These are phyloP conservation scores for Cygnus olor DNA, from an alignment of 2,797 vertebrate species.

Conservation along the genomic window DNA sequence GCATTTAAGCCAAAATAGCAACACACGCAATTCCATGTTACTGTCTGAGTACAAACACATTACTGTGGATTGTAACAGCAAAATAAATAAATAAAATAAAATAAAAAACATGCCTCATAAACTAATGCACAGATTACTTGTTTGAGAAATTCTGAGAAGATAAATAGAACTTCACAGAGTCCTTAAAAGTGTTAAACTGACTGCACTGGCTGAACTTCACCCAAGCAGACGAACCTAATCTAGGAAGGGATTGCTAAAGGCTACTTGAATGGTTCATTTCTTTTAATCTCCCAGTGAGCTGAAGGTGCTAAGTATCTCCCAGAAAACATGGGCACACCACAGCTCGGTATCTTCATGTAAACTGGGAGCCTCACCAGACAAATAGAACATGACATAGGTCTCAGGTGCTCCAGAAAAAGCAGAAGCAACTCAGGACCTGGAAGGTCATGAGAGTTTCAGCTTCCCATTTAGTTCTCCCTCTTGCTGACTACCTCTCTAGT, in stretches of 20 bases:
- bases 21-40: not conserved
- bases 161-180: not conserved
- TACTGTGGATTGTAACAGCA: not conserved
- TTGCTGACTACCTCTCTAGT: not conserved
- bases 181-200: not conserved
- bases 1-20: not conserved
- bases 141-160: not conserved
- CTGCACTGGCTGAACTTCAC: not conserved
- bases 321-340: not conserved
- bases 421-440: not conserved
- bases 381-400: not conserved
- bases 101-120: not conserved
- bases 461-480: not conserved
- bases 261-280: not conserved
- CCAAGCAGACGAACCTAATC: not conserved
- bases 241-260: not conserved
- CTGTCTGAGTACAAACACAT: not conserved
- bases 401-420: not conserved
- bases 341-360: not conserved
- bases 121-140: not conserved
- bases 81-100: not conserved
- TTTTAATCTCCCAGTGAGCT: not conserved
- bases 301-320: not conserved
- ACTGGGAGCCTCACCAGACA: not conserved
- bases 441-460: not conserved